Evolutionary conservation across 1,140 invertebrate species (phyloP), one percentile per base, ranked within the genome.

Genomic region (Brachionus sp.): DNA sequence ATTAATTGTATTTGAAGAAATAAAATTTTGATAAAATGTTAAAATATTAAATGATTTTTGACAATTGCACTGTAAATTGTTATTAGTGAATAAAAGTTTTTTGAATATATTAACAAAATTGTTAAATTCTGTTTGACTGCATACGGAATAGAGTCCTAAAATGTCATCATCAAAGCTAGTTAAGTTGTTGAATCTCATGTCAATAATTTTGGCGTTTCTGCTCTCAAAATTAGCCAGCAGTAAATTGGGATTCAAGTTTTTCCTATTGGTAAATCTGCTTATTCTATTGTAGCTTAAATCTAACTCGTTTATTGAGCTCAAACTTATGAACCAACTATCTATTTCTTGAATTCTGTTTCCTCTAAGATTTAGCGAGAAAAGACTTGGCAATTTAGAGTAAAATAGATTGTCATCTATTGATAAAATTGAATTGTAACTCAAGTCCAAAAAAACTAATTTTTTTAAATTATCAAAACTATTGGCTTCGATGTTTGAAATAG

Each of bases 221-320:
- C 6, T 16, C 0, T 5, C 33, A 6, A 16, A 42, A 66, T 80
- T 29, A 44, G 77, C n/a, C 13, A 50, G 13, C 12, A 80, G 7
- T 6, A 19, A 80, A 66, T 62, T 33, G 16, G 50, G 23, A 25
- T 42, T 80, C 77, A 50, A 80, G 35, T 35, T 37, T 19, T 62
- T 19, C 6, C 35, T 10, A 80, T 80, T 80, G 19, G 13, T 19
- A 33, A 80, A 80, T 44, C 13, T 44, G 5, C 10, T 35, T 39
- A 80, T 80, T 44, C 57, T 46, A 62, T 80, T 80, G 19, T 25
- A 80, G 25, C 77, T 80, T 13, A 80, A 66, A 80, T 80, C 77
- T 42, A 80, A 19, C 12, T 25, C 7, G 10, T 80, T 80, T 39
- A 64, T 42, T 16, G 16, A 62, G 1, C 35, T 64, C n/a, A 80